phyloP scores from a whole-genome alignment of 2,888 invertebrate species.

The Catocala sponsa region DNA sequence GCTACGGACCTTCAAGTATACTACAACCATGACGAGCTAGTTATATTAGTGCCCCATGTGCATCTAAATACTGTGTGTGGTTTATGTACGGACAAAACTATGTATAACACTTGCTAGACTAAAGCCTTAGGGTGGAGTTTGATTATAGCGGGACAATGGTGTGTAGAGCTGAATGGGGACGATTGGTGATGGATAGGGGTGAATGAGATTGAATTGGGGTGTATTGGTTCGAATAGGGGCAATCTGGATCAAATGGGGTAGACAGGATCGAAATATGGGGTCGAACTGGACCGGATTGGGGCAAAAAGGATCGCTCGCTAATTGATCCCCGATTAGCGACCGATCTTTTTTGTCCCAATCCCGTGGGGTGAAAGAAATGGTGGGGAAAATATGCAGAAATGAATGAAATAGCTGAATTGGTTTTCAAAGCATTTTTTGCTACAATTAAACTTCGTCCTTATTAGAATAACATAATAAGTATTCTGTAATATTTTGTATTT shows the following conservation, averaged over 20 bases:
- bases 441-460: not conserved
- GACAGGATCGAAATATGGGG: no score
- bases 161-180: no score
- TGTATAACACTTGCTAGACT: conserved; percentile 40
- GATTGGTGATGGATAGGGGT: no score
- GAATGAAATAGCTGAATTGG: not conserved
- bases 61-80: conserved; percentile 66
- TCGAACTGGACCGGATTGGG: no score
- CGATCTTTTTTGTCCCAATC: no score
- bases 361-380: no score
- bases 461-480: not conserved
- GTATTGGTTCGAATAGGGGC: no score
- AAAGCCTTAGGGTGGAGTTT: not conserved
- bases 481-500: not conserved
- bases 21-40: conserved; percentile 55
- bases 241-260: no score
- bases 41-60: conserved; percentile 64
- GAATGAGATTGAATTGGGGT: no score
- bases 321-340: no score
- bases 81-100: conserved; percentile 52
- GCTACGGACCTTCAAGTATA: conserved; percentile 62
- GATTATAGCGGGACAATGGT: not conserved
- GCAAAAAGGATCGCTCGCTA: no score
- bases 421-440: not conserved
- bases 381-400: no score